Conservation (phyloP, 2,113 vertebrate genomes). For the Calcarius ornatus region DNA sequence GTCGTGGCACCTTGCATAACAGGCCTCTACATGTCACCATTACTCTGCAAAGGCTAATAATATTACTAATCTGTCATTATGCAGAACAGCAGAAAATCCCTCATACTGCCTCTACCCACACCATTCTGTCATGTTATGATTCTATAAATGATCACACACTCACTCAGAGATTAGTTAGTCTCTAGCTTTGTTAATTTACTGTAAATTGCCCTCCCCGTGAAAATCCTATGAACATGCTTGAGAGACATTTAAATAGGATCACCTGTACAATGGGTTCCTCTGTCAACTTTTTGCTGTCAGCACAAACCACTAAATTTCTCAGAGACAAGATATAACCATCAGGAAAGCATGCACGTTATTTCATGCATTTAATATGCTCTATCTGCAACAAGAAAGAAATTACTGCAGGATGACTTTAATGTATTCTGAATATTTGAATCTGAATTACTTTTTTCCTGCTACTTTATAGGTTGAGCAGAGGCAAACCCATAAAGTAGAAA, state of each 20-base stretch:
- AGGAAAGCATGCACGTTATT: background rate
- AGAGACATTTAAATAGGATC: background rate
- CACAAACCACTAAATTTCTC: slow-evolving; percentile 5
- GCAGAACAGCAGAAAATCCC: background rate
- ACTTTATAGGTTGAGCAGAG: background rate
- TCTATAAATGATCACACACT: background rate
- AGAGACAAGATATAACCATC: background rate
- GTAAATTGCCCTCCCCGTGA: background rate
- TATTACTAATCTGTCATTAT: background rate
- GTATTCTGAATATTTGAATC: background rate
- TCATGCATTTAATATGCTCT: slow-evolving; percentile 7
- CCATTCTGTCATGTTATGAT: background rate
- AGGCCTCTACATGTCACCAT: background rate
- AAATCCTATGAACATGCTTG: background rate
- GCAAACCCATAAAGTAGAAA: background rate
- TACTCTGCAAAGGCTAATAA: background rate
- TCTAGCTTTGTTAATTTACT: background rate
- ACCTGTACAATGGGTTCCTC: background rate
- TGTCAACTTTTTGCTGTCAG: background rate
- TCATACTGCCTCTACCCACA: background rate
- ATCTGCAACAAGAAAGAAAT: background rate
- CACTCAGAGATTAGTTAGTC: background rate
- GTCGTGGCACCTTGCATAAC: background rate
- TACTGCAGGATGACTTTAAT: background rate
- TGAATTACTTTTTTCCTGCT: background rate